Evolutionary conservation across 2,797 vertebrate species (phyloP).

Genomic region (Paguma larvata): DNA sequence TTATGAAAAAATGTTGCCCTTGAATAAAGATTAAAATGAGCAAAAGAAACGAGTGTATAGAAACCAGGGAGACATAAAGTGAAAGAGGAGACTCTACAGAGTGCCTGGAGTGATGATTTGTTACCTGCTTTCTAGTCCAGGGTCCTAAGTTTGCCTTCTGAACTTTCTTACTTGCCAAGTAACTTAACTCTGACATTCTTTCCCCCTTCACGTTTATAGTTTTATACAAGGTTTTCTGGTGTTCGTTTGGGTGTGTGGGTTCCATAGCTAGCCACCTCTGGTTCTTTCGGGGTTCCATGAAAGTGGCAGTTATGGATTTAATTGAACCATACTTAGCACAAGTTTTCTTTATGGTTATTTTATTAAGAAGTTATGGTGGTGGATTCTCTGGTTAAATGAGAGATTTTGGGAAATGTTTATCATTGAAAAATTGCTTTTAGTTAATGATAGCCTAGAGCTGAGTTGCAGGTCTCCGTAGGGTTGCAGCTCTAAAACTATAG

Average conservation of each 20-base stretch:
- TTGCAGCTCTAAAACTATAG: neutral
- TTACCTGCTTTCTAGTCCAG: constrained; percentile 45
- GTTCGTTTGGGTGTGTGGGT: constrained; percentile 57
- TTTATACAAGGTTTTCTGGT: constrained; percentile 53
- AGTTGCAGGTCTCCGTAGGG: neutral
- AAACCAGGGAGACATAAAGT: constrained; percentile 20
- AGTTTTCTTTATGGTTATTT: constrained; percentile 69
- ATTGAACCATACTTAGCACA: constrained; percentile 52
- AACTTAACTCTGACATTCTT: constrained; percentile 2
- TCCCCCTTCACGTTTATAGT: constrained; percentile 53
- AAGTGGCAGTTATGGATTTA: constrained; percentile 65
- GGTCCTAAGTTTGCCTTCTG: constrained; percentile 36
- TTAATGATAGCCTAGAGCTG: neutral
- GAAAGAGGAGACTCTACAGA: neutral
- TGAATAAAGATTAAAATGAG: constrained; percentile 56
- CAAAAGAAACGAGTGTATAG: neutral
- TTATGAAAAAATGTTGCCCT: constrained; percentile 22
- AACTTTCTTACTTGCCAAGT: constrained; percentile 59
- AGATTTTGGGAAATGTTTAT: constrained; percentile 55
- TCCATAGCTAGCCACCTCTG: constrained; percentile 57
- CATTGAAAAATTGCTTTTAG: constrained; percentile 57
- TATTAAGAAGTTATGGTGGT: constrained; percentile 64
- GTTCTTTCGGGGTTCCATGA: constrained; percentile 68
- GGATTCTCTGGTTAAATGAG: constrained; percentile 48
- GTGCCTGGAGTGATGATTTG: neutral